Percentiles rank a stretch among this genome's conserved stretches.
These are phyloP conservation scores for Ardeotis arabs DNA, from an alignment of 2,113 vertebrate species.

Conservation along the genomic window DNA sequence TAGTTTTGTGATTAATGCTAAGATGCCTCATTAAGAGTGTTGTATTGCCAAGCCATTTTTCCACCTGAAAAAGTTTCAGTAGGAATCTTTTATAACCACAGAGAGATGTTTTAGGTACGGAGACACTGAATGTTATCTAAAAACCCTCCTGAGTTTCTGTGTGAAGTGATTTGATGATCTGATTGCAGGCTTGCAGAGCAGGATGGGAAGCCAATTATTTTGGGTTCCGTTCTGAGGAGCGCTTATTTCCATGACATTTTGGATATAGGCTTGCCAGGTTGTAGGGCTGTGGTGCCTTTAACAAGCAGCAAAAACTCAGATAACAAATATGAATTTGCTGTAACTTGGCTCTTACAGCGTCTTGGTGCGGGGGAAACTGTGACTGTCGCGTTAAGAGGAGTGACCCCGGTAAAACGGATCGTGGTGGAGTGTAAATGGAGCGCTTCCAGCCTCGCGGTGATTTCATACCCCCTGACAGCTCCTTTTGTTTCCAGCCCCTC, in stretches of 20 bases:
- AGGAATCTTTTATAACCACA: not conserved
- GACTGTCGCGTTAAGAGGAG: not conserved
- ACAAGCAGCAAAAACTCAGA: not conserved
- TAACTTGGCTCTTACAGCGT: not conserved
- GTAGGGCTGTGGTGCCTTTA: not conserved
- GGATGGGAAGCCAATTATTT: not conserved
- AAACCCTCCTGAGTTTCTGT: accelerated
- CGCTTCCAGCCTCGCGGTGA: not conserved
- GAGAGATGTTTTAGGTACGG: not conserved
- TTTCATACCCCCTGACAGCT: not conserved
- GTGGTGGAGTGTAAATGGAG: not conserved
- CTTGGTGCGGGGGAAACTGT: not conserved
- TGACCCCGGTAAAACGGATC: not conserved
- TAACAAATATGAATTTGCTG: not conserved
- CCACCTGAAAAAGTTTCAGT: not conserved
- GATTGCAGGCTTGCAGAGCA: not conserved
- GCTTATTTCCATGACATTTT: not conserved
- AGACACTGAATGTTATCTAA: not conserved
- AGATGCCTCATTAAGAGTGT: not conserved
- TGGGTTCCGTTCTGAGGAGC: not conserved
- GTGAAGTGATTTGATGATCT: not conserved
- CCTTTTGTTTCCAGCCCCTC: not conserved
- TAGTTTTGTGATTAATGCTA: not conserved
- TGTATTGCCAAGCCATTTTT: not conserved
- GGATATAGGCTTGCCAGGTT: not conserved